phyloP scores from a whole-genome alignment of 2,113 vertebrate genomes.

The Paratilapia polleni region DNA sequence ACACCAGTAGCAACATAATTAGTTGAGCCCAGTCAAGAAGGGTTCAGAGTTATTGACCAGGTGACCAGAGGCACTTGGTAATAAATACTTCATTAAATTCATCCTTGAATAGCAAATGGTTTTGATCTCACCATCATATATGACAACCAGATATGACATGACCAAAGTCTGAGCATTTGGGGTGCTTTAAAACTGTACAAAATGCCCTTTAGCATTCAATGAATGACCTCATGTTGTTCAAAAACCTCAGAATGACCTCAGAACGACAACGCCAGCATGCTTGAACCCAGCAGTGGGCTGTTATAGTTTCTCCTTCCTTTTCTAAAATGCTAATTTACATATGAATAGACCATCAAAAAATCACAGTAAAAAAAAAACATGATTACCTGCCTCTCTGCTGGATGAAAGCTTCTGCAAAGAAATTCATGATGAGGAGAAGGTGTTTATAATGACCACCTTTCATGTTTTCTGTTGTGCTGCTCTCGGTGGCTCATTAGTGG shows the following conservation, averaged over 20 bases:
- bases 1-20: neutral
- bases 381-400: conserved; percentile 26
- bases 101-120: neutral
- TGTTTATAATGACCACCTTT: conserved; percentile 24
- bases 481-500: conserved; percentile 26
- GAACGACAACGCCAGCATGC: too few relatives aligned
- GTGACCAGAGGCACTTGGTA: neutral
- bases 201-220: neutral
- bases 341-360: conserved; percentile 33
- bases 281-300: neutral
- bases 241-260: neutral
- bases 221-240: neutral
- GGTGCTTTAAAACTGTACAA: neutral
- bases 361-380: conserved; percentile 16
- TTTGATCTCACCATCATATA: neutral
- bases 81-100: neutral
- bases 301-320: neutral
- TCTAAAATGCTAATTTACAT: conserved; percentile 39
- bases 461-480: neutral
- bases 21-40: neutral
- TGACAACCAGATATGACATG: too few relatives aligned
- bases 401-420: conserved; percentile 2
- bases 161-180: neutral
- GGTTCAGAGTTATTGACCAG: neutral
- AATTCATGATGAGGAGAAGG: neutral